Conservation (phyloP, 1,140 invertebrate species). For the Drosophila simulans region DNA sequence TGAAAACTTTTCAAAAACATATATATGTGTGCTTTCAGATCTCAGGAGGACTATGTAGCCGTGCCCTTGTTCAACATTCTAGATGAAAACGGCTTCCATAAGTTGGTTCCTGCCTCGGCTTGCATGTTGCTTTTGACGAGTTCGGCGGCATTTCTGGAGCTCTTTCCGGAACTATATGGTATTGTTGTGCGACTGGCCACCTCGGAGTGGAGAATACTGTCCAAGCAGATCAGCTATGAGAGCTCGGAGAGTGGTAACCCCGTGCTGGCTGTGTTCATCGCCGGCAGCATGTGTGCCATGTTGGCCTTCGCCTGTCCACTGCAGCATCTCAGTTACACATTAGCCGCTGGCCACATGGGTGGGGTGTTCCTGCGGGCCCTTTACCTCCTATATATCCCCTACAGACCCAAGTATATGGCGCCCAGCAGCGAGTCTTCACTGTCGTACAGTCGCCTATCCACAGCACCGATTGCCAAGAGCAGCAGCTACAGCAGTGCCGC, state of each 20-base stretch:
- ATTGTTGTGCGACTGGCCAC: constrained; percentile 87
- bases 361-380: constrained; percentile 69
- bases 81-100: constrained; percentile 87
- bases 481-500: constrained; percentile 51
- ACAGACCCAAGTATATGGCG: constrained; percentile 77
- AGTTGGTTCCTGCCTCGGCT: constrained; percentile 87
- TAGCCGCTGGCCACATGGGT: constrained; percentile 77
- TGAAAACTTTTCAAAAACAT: background rate
- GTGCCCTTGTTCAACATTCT: constrained; percentile 87
- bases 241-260: constrained; percentile 88
- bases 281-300: constrained; percentile 88
- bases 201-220: constrained; percentile 88
- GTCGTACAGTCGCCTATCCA: constrained; percentile 78
- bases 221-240: constrained; percentile 88
- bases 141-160: constrained; percentile 87
- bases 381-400: constrained; percentile 75
- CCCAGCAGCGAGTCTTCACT: constrained; percentile 73
- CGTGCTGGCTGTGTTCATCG: constrained; percentile 88
- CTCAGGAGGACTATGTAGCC: constrained; percentile 85
- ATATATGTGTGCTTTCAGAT: constrained; percentile 24
- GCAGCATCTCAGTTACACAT: constrained; percentile 76
- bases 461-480: constrained; percentile 67
- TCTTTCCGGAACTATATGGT: constrained; percentile 87
- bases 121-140: constrained; percentile 87
- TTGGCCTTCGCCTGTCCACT: constrained; percentile 89